Evolutionary conservation across 1,140 invertebrate genomes (phyloP).

Genomic region (Plutomurus gul): DNA sequence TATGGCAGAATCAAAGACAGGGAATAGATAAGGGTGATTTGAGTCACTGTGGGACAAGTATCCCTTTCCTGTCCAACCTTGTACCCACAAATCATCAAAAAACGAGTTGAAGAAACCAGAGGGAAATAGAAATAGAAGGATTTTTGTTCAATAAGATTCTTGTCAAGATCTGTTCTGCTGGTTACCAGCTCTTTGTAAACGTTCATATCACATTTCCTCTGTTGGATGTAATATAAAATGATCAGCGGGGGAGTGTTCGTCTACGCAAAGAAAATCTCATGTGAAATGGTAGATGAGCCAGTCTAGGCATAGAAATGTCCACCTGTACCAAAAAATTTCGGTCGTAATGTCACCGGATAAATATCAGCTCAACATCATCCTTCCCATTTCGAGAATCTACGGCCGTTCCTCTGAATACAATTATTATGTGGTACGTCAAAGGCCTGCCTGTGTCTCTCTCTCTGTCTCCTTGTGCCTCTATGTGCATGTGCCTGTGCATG

Average conservation of each 20-base stretch:
- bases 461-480: not conserved
- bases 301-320: slow-evolving; percentile 37
- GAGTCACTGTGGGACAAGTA: slow-evolving; percentile 19
- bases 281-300: slow-evolving; percentile 46
- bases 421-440: slow-evolving; percentile 35
- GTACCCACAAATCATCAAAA: slow-evolving; percentile 48
- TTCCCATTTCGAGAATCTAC: slow-evolving; percentile 31
- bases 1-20: not conserved
- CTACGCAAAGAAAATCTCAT: slow-evolving; percentile 35
- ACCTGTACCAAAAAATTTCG: slow-evolving; percentile 44
- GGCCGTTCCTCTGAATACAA: slow-evolving; percentile 31
- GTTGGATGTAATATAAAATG: slow-evolving; percentile 49
- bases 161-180: slow-evolving; percentile 50
- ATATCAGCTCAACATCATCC: slow-evolving; percentile 41
- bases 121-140: slow-evolving; percentile 48
- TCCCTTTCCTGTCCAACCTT: slow-evolving; percentile 39
- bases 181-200: slow-evolving; percentile 19
- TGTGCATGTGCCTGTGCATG: too few relatives aligned
- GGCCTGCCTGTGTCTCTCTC: not conserved
- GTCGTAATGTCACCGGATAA: slow-evolving; percentile 46
- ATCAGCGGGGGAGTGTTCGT: slow-evolving; percentile 50
- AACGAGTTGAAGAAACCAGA: slow-evolving; percentile 43
- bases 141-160: slow-evolving; percentile 53
- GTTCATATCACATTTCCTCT: slow-evolving; percentile 52
- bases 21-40: slow-evolving; percentile 30